phyloP scores from a whole-genome alignment of 2,113 vertebrate genomes.

The Ceyx margarethae region DNA sequence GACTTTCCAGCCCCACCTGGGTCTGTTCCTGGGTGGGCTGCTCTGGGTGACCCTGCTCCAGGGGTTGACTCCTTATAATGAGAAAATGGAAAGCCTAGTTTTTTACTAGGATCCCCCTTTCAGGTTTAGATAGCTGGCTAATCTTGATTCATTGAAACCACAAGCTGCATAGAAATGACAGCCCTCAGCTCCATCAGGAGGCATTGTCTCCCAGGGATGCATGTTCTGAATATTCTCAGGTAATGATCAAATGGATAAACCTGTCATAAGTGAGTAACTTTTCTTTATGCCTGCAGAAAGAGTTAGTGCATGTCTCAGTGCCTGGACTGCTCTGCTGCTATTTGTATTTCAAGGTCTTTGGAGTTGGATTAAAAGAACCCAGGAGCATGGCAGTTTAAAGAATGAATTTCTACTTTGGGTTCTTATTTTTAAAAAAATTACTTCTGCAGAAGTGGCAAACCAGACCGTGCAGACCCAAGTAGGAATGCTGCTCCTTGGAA shows the following conservation, averaged over 20 bases:
- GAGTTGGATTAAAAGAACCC: not conserved
- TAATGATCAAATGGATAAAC: constrained; percentile 24
- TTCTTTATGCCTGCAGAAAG: constrained; percentile 12
- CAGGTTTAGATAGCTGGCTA: not conserved
- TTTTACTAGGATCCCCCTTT: not conserved
- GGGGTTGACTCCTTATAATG: not conserved
- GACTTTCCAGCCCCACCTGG: too few species aligned
- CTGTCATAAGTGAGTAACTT: not conserved
- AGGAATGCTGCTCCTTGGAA: not conserved
- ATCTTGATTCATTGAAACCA: not conserved
- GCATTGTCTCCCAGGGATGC: not conserved
- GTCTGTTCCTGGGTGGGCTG: too few species aligned
- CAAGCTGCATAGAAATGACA: constrained; percentile 23
- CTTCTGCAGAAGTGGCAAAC: not conserved
- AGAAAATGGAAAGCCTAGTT: not conserved
- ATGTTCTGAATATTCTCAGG: constrained; percentile 16
- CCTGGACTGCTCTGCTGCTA: not conserved
- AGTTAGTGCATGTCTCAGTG: not conserved
- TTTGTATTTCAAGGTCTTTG: constrained; percentile 15
- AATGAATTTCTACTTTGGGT: not conserved
- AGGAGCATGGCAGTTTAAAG: not conserved
- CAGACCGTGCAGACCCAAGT: rapidly evolving
- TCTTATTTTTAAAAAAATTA: not conserved
- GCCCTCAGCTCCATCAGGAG: not conserved
- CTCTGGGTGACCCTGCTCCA: too few species aligned